These are phyloP conservation scores for Torymus texanus DNA, from an alignment of 2,888 invertebrate species.

Conservation along the genomic window DNA sequence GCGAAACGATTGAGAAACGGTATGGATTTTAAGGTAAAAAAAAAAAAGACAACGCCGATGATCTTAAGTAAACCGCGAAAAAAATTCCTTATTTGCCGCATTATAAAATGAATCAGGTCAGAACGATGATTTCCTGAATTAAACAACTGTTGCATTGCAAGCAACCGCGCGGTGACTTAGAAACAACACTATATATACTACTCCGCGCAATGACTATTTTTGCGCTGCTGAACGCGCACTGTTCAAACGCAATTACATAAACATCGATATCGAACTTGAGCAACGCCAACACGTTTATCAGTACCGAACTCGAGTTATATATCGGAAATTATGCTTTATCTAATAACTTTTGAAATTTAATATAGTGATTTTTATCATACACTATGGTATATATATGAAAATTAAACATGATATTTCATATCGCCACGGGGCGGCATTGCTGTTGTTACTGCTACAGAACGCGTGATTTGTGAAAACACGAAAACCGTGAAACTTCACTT, in stretches of 20 bases:
- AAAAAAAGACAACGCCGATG: too few species aligned
- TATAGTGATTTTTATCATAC: neutral
- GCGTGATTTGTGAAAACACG: constrained; percentile 42
- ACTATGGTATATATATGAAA: neutral
- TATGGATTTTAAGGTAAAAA: too few species aligned
- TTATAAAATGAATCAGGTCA: constrained; percentile 48
- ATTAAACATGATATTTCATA: neutral
- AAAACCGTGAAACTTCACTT: constrained; percentile 46
- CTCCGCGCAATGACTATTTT: constrained; percentile 2
- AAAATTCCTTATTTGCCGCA: constrained; percentile 5
- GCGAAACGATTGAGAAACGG: too few species aligned
- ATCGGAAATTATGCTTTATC: neutral
- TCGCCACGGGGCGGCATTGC: neutral
- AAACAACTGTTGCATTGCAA: constrained; percentile 32
- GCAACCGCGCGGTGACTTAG: neutral
- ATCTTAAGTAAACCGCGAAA: too few species aligned
- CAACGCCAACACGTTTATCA: too few species aligned
- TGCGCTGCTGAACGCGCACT: neutral
- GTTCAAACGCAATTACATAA: constrained; percentile 30
- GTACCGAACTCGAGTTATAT: neutral
- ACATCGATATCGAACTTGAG: constrained; percentile 1
- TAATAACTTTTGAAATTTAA: neutral
- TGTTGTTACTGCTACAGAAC: too few species aligned
- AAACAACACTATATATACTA: neutral
- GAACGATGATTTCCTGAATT: constrained; percentile 51